phyloP scores from a whole-genome alignment of 2,113 vertebrate species.

The Capricornis sumatraensis region DNA sequence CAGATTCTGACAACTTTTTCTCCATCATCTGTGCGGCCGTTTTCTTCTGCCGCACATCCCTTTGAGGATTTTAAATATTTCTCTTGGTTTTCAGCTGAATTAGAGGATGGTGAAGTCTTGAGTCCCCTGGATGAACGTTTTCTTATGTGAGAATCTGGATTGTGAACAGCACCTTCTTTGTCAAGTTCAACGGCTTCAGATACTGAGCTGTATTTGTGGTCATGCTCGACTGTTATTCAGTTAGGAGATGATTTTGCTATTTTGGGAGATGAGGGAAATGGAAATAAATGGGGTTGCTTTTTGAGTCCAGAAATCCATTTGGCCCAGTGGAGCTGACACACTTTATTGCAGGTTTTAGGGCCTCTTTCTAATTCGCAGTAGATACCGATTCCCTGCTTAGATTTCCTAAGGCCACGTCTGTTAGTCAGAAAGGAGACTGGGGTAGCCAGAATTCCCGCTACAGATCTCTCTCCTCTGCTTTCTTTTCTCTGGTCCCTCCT shows the following conservation, averaged over 20 bases:
- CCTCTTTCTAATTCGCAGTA: conserved; percentile 16
- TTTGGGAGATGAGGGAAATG: conserved; percentile 26
- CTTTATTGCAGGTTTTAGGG: neutral
- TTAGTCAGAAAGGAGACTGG: neutral
- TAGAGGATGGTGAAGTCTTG: neutral
- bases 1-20: neutral
- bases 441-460: neutral
- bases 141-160: neutral
- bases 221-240: neutral
- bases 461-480: neutral
- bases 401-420: neutral
- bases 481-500: neutral
- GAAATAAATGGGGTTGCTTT: neutral
- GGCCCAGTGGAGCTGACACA: neutral
- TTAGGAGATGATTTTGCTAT: neutral
- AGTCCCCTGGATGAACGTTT: neutral
- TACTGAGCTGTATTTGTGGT: neutral
- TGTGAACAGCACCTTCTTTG: neutral
- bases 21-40: neutral
- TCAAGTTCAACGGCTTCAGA: neutral
- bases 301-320: conserved; percentile 15
- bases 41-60: neutral
- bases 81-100: neutral
- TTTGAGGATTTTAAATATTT: neutral
- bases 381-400: neutral